Conservation (phyloP, 2,113 vertebrate genomes). For the Lontra canadensis region DNA sequence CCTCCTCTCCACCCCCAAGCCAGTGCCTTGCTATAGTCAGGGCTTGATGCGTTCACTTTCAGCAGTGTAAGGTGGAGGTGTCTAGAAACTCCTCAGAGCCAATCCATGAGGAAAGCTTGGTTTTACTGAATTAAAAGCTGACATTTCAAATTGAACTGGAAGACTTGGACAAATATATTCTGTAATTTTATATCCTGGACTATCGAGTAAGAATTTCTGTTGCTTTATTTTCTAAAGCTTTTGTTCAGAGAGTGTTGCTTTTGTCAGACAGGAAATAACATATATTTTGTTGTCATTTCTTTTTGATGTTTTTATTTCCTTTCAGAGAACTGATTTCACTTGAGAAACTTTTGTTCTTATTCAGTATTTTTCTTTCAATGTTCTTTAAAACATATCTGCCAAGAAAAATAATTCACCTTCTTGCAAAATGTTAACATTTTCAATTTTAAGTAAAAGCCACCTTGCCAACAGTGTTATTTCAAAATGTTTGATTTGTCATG, state of each 20-base stretch:
- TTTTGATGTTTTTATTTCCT: conserved; percentile 49
- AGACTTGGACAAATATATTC: neutral
- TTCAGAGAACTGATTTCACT: conserved; percentile 27
- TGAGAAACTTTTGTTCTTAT: conserved; percentile 62
- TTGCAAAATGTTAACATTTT: conserved; percentile 78
- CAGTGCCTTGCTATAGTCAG: conserved; percentile 54
- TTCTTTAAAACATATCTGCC: conserved; percentile 66
- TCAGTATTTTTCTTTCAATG: conserved; percentile 64
- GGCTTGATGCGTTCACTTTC: conserved; percentile 53
- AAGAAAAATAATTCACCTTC: conserved; percentile 74
- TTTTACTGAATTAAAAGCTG: conserved; percentile 26
- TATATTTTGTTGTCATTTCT: conserved; percentile 37
- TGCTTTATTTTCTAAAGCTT: conserved; percentile 6
- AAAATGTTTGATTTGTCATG: conserved; percentile 79
- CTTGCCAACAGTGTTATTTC: conserved; percentile 76
- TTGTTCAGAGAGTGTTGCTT: conserved; percentile 16
- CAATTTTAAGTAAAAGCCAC: conserved; percentile 73
- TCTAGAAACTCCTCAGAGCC: conserved; percentile 11
- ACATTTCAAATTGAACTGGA: conserved; percentile 47
- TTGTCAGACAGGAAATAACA: neutral
- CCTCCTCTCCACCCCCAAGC: neutral
- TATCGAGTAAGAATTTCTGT: neutral
- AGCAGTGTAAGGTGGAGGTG: conserved; percentile 26
- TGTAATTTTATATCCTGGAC: neutral
- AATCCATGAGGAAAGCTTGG: neutral